phyloP scores from a whole-genome alignment of 2,797 vertebrate species.

The Chrysocyon brachyurus region DNA sequence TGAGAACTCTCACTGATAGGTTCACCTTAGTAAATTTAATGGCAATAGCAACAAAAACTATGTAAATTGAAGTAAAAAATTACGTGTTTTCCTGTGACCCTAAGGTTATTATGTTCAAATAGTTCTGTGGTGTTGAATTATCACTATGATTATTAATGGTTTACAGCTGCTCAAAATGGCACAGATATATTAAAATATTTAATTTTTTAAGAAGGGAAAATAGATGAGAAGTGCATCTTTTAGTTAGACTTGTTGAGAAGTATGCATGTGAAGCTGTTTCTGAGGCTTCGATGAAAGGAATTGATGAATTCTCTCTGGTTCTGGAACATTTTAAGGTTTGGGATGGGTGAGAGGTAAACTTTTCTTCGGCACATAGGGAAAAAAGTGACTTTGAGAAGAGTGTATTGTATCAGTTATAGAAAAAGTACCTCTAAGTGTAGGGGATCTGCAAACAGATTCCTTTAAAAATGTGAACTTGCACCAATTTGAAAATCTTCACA shows the following conservation, averaged over 20 bases:
- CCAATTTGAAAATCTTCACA: background rate
- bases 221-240: background rate
- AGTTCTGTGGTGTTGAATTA: slow-evolving; percentile 2
- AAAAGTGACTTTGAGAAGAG: background rate
- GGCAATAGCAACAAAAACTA: background rate
- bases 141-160: background rate
- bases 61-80: background rate
- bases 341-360: background rate
- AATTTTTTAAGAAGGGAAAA: background rate
- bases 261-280: background rate
- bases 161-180: background rate
- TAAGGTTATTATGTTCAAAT: slow-evolving; percentile 45
- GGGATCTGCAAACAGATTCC: background rate
- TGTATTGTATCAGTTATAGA: background rate
- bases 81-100: background rate
- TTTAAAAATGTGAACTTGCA: background rate
- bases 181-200: background rate
- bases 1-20: background rate
- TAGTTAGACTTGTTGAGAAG: background rate
- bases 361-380: background rate
- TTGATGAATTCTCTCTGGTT: background rate
- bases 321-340: background rate
- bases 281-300: background rate
- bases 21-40: background rate
- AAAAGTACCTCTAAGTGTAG: background rate